These are phyloP conservation scores for Lycopodina hypogea DNA, from an alignment of 37 sponge, comb jelly and placozoan species.

Conservation along the genomic window DNA sequence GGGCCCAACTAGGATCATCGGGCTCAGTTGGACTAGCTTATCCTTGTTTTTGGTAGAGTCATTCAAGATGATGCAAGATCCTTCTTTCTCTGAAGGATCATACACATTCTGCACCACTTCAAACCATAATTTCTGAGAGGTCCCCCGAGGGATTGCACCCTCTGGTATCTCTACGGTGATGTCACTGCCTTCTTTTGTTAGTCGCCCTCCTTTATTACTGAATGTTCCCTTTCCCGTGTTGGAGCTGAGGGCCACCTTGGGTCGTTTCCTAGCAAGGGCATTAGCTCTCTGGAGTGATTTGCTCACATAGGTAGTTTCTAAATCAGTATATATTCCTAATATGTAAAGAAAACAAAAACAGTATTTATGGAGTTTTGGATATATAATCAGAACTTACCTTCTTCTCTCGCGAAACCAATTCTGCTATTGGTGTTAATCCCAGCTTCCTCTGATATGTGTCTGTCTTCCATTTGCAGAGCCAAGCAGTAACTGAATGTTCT, in stretches of 20 bases:
- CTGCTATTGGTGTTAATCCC: too few species aligned
- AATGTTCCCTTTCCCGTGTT: conserved; percentile 27
- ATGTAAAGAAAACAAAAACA: too few species aligned
- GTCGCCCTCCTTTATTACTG: conserved; percentile 45
- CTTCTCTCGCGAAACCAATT: neutral
- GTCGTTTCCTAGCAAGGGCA: neutral
- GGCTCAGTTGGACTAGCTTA: conserved; percentile 25
- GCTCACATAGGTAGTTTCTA: neutral
- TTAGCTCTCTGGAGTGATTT: conserved; percentile 16
- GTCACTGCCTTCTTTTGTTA: conserved; percentile 44
- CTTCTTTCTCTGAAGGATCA: conserved; percentile 7
- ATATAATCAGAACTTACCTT: neutral
- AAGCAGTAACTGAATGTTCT: neutral
- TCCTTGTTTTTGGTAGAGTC: conserved; percentile 20
- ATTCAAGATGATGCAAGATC: neutral
- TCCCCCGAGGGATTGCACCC: conserved; percentile 47
- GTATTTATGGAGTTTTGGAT: too few species aligned
- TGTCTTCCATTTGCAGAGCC: conserved; percentile 20
- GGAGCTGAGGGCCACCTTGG: conserved; percentile 2
- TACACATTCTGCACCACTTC: conserved; percentile 44
- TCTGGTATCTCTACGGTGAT: conserved; percentile 62
- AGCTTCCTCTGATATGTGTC: neutral
- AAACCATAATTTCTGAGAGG: conserved; percentile 67
- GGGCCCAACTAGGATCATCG: conserved; percentile 46
- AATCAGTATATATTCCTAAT: too few species aligned